Base-by-base conservation (phyloP, 1,140 invertebrate genomes). In the Listronotus oregonensis region DNA sequence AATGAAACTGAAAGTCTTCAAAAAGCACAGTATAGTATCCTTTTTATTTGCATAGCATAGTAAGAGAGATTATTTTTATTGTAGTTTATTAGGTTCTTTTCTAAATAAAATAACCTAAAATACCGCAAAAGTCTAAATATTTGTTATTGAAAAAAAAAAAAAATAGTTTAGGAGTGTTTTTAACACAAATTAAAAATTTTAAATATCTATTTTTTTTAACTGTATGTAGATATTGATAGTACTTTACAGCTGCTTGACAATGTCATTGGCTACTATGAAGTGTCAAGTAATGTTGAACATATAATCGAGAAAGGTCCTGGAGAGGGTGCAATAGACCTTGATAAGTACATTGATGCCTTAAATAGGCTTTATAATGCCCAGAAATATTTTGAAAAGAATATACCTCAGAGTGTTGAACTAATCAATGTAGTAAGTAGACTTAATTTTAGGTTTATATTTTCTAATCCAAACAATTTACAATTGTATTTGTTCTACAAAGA, bases 1-100 rank as follows among this genome's bases (percentile, higher is more conserved):
- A 94, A 96, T 79, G 93, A 97, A 78, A 98, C 96, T 31, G 94
- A 94, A 64, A 93, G 91, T 75, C 80, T 98, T 14, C 93, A 97
- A 75, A 85, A 89, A 65, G 87, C 93, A 71, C 95, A 98, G 80
- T 90, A 94, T 71, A 97, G 94, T 96, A 87, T 78, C 79, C 77
- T 73, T 70, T 71, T 27, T 27, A 27, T 3, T 5, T 27, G 21
- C 1, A 27, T 3, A 27, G 21, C 5, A 27, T 27, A 27, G 21
- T 27, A 27, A 27, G 21, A 27, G 21, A 27, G 21, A n/a, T n/a
- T n/a, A n/a, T n/a, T n/a, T n/a, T n/a, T 27, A 27, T 27, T 27
- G 21, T 27, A 27, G 5, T 27, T 27, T 3, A 3, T 27, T 27
- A 27, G n/a, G n/a, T 27, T 27, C 2, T 27, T 27, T 27, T 27